Evolutionary conservation across 1,140 invertebrate species (phyloP).

Genomic region (Littorina saxatilis): DNA sequence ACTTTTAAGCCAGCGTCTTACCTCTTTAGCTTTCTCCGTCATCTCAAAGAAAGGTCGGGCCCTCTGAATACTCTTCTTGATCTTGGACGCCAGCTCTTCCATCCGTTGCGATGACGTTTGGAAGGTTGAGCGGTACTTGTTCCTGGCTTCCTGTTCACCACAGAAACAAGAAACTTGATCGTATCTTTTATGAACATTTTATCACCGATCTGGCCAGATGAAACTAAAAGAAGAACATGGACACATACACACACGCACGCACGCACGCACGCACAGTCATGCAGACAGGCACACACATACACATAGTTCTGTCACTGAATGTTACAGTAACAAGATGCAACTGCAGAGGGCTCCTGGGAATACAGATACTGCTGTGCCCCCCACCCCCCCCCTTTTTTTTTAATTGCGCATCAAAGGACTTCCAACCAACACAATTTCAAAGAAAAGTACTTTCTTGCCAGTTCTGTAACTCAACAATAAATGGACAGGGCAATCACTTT

Average conservation of each 20-base stretch:
- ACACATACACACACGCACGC: constrained; percentile 14
- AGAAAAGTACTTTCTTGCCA: too few relatives aligned
- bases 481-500: too few relatives aligned
- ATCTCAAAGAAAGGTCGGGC: constrained; percentile 95
- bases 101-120: constrained; percentile 90
- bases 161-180: constrained; percentile 16
- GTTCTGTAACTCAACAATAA: too few relatives aligned
- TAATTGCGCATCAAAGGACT: too few relatives aligned
- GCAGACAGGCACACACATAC: constrained; percentile 30
- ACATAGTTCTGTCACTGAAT: too few relatives aligned
- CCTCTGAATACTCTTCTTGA: constrained; percentile 91
- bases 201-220: too few relatives aligned
- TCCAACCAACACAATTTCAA: too few relatives aligned
- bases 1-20: too few relatives aligned
- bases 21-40: constrained; percentile 80
- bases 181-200: not conserved
- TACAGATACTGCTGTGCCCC: too few relatives aligned
- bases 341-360: too few relatives aligned
- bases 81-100: constrained; percentile 88
- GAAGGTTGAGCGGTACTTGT: constrained; percentile 87
- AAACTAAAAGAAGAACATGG: constrained; percentile 4
- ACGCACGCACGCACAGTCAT: constrained; percentile 24
- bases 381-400: too few relatives aligned
- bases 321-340: too few relatives aligned
- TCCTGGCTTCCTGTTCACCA: constrained; percentile 87